Conservation (phyloP, 1,140 invertebrate species). For the Anoplophora glabripennis region DNA sequence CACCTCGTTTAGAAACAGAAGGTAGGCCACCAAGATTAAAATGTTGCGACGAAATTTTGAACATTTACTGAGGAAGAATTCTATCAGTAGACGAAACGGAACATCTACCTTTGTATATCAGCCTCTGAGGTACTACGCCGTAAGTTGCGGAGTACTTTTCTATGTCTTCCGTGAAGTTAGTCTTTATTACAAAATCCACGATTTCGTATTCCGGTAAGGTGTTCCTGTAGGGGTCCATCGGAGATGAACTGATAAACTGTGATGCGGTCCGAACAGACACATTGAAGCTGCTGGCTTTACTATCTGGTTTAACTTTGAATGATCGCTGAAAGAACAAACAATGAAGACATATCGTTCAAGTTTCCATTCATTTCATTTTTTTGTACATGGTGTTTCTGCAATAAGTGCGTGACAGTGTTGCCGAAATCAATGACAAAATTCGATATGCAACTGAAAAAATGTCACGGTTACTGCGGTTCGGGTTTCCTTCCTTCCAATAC, state of each 20-base stretch:
- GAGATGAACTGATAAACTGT: not conserved
- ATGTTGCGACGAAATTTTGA: not conserved
- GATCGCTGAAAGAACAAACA: not conserved
- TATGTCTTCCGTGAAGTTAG: slow-evolving; percentile 16
- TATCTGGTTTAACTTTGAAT: not conserved
- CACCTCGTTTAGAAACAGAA: not conserved
- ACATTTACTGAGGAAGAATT: not conserved
- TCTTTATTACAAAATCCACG: slow-evolving; percentile 18
- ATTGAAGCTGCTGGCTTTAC: not conserved
- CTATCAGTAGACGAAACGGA: too few species aligned
- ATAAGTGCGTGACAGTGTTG: too few species aligned
- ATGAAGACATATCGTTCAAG: not conserved
- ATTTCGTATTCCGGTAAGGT: slow-evolving; percentile 26
- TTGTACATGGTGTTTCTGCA: not conserved
- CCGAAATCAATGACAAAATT: too few species aligned
- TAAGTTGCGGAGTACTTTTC: slow-evolving; percentile 14
- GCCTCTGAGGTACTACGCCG: slow-evolving; percentile 24
- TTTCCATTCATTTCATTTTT: not conserved
- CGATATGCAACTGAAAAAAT: too few species aligned
- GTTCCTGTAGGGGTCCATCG: not conserved
- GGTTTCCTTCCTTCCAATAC: too few species aligned
- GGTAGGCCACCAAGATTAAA: not conserved
- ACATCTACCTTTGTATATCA: slow-evolving; percentile 26
- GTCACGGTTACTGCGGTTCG: too few species aligned
- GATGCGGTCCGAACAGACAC: not conserved